phyloP scores from a whole-genome alignment of 2,888 invertebrate species.

The Drosophila niveifrons region DNA sequence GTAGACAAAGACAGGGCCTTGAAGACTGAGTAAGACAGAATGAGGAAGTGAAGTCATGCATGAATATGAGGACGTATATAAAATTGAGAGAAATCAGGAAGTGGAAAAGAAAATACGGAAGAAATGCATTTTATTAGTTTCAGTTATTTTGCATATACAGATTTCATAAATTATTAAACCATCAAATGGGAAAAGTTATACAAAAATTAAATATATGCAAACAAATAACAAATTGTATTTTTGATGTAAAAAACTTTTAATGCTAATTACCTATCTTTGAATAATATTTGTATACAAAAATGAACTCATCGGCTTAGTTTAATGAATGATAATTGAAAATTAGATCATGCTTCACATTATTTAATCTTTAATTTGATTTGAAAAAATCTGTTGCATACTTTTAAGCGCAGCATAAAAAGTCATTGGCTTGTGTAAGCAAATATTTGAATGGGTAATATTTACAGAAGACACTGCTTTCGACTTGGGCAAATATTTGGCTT shows the following conservation, averaged over 20 bases:
- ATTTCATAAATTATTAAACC: not conserved
- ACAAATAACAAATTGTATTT: not conserved
- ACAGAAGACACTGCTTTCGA: constrained; percentile 34
- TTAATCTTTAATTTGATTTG: not conserved
- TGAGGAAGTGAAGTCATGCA: not conserved
- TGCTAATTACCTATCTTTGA: not conserved
- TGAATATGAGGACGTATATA: not conserved
- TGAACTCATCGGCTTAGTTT: not conserved
- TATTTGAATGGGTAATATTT: constrained; percentile 58
- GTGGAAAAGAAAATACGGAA: not conserved
- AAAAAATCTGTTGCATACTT: constrained; percentile 47
- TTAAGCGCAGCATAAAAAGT: constrained; percentile 32
- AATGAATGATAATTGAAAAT: not conserved
- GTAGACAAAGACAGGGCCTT: not conserved
- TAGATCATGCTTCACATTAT: not conserved
- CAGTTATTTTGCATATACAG: not conserved
- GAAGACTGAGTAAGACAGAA: not conserved
- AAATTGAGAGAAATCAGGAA: not conserved
- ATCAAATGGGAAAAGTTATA: not conserved
- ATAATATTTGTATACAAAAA: not conserved
- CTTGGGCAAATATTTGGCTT: constrained; percentile 53
- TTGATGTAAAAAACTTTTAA: not conserved
- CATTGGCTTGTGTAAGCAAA: constrained; percentile 36
- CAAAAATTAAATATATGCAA: not conserved
- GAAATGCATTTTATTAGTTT: constrained; percentile 1